phyloP scores from a whole-genome alignment of 2,113 vertebrate genomes.

The Aspiorhynchus laticeps region DNA sequence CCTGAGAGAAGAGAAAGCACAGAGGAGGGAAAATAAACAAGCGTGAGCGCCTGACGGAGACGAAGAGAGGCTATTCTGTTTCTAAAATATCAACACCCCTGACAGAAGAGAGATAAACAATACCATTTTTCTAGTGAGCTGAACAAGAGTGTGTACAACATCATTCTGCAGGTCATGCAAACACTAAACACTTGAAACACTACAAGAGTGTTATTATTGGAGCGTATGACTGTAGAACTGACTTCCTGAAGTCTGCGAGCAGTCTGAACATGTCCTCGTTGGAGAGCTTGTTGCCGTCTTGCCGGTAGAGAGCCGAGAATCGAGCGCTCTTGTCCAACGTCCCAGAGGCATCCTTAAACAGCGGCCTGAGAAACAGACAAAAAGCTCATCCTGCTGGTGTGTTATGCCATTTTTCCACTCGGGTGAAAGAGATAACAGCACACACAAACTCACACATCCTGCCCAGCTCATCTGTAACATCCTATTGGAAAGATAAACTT shows the following conservation, averaged over 20 bases:
- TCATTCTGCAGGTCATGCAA: neutral
- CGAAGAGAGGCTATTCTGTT: neutral
- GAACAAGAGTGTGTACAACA: neutral
- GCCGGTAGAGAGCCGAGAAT: slow-evolving; percentile 93
- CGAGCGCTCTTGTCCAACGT: slow-evolving; percentile 91
- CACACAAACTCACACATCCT: slow-evolving; percentile 27
- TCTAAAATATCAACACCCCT: neutral
- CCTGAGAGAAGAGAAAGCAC: slow-evolving; percentile 73
- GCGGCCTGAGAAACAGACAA: slow-evolving; percentile 74
- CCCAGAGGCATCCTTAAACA: slow-evolving; percentile 93
- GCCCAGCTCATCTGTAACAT: slow-evolving; percentile 3
- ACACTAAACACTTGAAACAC: slow-evolving; percentile 5
- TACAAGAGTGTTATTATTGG: neutral
- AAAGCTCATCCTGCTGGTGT: slow-evolving; percentile 5
- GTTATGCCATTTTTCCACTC: neutral
- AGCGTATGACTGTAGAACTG: slow-evolving; percentile 65
- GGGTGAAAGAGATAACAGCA: slow-evolving; percentile 20
- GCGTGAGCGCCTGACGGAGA: neutral
- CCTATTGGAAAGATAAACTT: slow-evolving; percentile 9
- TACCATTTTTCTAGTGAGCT: neutral
- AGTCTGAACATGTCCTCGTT: slow-evolving; percentile 96
- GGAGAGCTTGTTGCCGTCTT: slow-evolving; percentile 96
- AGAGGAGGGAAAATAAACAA: slow-evolving; percentile 21
- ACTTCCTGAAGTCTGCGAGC: slow-evolving; percentile 96
- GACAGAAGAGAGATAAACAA: neutral